A percentile compares a stretch with the other conserved stretches of the same genome.
Conservation (phyloP, 1,140 invertebrate species). For the Apolygus lucorum region DNA sequence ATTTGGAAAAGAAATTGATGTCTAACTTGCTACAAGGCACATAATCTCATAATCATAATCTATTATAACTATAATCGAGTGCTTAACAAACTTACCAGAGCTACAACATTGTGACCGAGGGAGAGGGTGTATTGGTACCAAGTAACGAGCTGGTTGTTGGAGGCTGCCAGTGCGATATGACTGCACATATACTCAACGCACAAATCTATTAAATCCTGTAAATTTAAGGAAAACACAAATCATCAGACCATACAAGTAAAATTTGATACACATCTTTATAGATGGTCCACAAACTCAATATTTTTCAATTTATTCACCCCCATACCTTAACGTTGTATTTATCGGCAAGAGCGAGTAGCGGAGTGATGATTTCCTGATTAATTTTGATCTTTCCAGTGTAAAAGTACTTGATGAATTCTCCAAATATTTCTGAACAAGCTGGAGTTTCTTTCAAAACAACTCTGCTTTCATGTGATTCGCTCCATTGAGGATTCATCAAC, state of each 20-base stretch:
- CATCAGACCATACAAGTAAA: constrained; percentile 28
- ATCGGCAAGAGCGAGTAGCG: constrained; percentile 78
- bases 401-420: constrained; percentile 80
- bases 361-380: constrained; percentile 70
- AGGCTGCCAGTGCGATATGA: constrained; percentile 74
- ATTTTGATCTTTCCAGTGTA: constrained; percentile 86
- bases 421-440: constrained; percentile 74
- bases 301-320: too few species aligned
- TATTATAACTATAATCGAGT: too few species aligned
- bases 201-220: constrained; percentile 65
- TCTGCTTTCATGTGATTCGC: constrained; percentile 71
- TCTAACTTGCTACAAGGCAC: too few species aligned
- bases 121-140: constrained; percentile 84
- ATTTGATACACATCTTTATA: background rate
- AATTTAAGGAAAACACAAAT: too few species aligned
- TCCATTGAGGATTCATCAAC: constrained; percentile 88
- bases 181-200: constrained; percentile 81
- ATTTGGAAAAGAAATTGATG: constrained; percentile 17
- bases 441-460: constrained; percentile 79
- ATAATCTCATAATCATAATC: too few species aligned
- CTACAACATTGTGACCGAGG: constrained; percentile 68
- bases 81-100: constrained; percentile 46
- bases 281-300: too few species aligned
- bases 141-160: constrained; percentile 67
- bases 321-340: constrained; percentile 84